These are phyloP conservation scores for Trichoplax adhaerens DNA, from an alignment of 37 sponge, comb jelly and placozoan species.

Conservation along the genomic window DNA sequence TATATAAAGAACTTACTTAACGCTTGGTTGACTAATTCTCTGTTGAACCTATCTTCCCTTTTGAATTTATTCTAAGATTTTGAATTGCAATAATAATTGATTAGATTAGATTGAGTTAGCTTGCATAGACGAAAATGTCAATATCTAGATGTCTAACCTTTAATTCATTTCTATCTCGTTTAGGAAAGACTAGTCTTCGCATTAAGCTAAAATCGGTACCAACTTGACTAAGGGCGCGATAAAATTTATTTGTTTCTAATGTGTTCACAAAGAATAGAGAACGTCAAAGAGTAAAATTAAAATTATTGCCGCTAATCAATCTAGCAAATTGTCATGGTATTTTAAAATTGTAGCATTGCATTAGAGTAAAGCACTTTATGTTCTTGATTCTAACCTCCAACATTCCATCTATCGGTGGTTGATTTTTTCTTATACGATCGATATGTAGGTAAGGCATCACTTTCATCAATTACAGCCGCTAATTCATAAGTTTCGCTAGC, in stretches of 20 bases:
- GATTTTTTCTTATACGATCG: slow-evolving; percentile 21
- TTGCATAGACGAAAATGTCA: neutral
- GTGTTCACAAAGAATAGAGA: neutral
- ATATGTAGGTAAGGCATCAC: no score
- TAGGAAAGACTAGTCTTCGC: slow-evolving; percentile 31
- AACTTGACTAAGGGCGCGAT: slow-evolving; percentile 48
- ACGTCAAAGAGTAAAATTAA: neutral
- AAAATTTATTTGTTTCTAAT: slow-evolving; percentile 44
- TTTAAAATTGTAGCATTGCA: neutral
- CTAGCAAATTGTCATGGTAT: neutral
- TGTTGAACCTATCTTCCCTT: slow-evolving; percentile 46
- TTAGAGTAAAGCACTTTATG: neutral
- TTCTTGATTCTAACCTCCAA: slow-evolving; percentile 14
- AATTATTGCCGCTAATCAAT: neutral
- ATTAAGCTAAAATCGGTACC: slow-evolving; percentile 77
- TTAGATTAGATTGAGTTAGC: neutral
- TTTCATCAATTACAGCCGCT: no score
- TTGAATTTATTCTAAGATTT: slow-evolving; percentile 53
- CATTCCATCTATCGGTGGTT: slow-evolving; percentile 27
- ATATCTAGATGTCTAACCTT: slow-evolving; percentile 21
- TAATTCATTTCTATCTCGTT: slow-evolving; percentile 39
- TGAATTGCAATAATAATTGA: neutral
- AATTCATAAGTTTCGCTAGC: neutral
- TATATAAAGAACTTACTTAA: slow-evolving; percentile 22
- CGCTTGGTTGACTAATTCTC: slow-evolving; percentile 25